These are phyloP conservation scores for Drosophila trapezifrons DNA, from an alignment of 1,140 invertebrate species.

Conservation along the genomic window DNA sequence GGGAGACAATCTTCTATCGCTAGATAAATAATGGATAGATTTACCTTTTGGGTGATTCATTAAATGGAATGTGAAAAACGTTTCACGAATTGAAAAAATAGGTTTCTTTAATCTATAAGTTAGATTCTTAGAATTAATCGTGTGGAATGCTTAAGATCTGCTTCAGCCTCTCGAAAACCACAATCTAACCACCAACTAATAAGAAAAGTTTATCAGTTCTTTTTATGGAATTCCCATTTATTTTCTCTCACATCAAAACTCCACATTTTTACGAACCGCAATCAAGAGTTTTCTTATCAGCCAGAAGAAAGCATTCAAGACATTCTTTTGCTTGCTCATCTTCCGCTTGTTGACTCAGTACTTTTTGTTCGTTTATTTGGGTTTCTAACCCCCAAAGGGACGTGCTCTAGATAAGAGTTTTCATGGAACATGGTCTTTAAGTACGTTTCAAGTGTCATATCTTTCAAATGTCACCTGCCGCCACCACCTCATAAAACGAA, in stretches of 20 bases:
- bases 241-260: neutral
- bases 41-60: neutral
- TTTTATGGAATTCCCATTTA: neutral
- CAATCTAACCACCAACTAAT: neutral
- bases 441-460: neutral
- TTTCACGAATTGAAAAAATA: neutral
- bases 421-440: conserved; percentile 5
- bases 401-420: conserved; percentile 30
- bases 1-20: neutral
- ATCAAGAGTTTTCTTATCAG: conserved; percentile 33
- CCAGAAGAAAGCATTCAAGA: conserved; percentile 4
- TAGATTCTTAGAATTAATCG: neutral
- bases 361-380: conserved; percentile 16
- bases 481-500: conserved; percentile 50
- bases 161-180: neutral
- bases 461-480: conserved; percentile 41
- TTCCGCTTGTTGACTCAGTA: conserved; percentile 9
- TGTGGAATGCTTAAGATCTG: no score
- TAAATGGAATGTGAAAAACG: neutral
- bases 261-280: conserved; percentile 19
- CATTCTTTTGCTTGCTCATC: neutral
- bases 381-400: conserved; percentile 1
- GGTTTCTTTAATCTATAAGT: neutral
- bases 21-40: neutral
- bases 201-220: neutral